A percentile compares a stretch with the other conserved stretches of the same genome.
Conservation (phyloP, 2,113 vertebrate genomes). For the Dicrurus megarhynchus region DNA sequence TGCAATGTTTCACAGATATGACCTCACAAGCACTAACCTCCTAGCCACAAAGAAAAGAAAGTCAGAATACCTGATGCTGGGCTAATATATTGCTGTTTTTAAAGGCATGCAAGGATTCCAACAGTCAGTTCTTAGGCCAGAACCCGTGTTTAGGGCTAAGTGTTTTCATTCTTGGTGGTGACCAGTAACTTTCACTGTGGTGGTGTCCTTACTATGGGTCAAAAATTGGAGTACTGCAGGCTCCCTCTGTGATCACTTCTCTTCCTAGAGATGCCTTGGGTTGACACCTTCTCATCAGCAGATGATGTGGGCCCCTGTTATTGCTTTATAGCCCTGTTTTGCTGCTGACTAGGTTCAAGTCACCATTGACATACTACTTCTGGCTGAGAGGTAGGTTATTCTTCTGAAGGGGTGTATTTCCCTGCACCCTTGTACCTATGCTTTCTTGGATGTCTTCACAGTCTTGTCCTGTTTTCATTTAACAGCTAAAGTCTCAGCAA, state of each 20-base stretch:
- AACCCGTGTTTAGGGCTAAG: background rate
- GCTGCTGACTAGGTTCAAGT: background rate
- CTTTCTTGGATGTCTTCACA: background rate
- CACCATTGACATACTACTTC: background rate
- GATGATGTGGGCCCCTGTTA: background rate
- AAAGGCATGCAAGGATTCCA: background rate
- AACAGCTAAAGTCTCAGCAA: background rate
- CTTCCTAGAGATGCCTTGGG: background rate
- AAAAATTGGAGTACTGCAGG: background rate
- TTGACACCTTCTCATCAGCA: background rate
- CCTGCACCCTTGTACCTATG: background rate
- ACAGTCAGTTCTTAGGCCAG: background rate
- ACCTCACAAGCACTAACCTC: background rate
- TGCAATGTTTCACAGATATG: background rate
- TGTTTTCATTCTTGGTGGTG: background rate
- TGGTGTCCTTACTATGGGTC: background rate
- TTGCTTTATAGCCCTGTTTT: background rate
- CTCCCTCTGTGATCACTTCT: background rate
- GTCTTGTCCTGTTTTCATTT: background rate
- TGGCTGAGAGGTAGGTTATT: background rate
- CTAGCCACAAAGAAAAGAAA: background rate
- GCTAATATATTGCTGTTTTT: background rate
- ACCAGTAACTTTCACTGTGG: background rate
- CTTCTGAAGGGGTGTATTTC: background rate
- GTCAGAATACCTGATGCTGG: background rate